Base-by-base conservation (phyloP, 2,888 invertebrate genomes). In the Drosophila mimetica region DNA sequence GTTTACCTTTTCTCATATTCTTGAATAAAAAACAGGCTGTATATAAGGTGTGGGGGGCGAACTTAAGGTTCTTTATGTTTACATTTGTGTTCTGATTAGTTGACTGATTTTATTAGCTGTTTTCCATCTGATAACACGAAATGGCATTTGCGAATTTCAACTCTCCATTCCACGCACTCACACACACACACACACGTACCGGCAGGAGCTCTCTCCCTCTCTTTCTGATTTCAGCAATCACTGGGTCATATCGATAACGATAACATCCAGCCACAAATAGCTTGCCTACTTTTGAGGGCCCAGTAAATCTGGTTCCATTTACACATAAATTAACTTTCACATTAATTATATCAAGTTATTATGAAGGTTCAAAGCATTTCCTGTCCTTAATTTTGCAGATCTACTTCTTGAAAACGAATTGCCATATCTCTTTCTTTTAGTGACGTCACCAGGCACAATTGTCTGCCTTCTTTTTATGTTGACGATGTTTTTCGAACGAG, bases 391-490 rank as follows among this genome's bases (percentile, higher is more conserved):
- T 16, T 28, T 16, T 2, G 5, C 13, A 4, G 9, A 4, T 11
- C 9, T 14, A 13, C 20, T 41, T 41, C 16, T 9, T 18, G 2
- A 25, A 0, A 2, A 22, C 14, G n/a, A 13, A 14, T 14, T 2
- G 4, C 3, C 13, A 20, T 9, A 25, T 8, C 22, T 25, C 25
- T 14, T 4, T 25, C 14, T 25, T 22, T 14, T 25, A 44, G 54
- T 71, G 72, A 71, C 72, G 70, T 71, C 72, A 71, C 36, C 70
- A 37, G 30, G 47, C 48, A n/a, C 28, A 37, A 44, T 48, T 52
- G 37, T 65, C 54, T 37, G 54, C 18, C 28, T 32, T 37, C 52
- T 39, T 47, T 39, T 47, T 54, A 44, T 25, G 58, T 47, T 47
- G 47, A 48, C 61, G 42, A 61, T 52, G 65, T 69, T 44, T 46